Evolutionary conservation across 2,797 vertebrate genomes (phyloP).

Genomic region (Amblyopsis hoosieri): DNA sequence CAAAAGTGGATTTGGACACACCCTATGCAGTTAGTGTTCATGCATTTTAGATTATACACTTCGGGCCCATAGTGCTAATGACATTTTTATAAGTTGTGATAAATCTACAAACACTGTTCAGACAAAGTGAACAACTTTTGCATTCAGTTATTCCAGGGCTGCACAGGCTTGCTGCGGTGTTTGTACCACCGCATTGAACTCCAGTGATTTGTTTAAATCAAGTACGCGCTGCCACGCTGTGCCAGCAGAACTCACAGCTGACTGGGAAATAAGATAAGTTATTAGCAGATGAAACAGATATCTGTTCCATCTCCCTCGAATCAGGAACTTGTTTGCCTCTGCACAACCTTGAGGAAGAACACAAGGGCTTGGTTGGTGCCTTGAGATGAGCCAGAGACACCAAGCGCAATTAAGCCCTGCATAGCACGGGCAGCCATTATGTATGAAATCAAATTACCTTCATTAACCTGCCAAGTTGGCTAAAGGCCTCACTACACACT

Average conservation of each 20-base stretch:
- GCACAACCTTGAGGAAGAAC: constrained; percentile 68
- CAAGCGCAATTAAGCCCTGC: constrained; percentile 86
- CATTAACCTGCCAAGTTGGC: constrained; percentile 98
- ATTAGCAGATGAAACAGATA: constrained; percentile 62
- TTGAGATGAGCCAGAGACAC: constrained; percentile 61
- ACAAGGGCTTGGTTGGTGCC: constrained; percentile 51
- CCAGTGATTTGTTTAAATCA: constrained; percentile 64
- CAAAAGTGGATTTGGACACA: too few species aligned
- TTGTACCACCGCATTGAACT: constrained; percentile 73
- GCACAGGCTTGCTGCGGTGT: constrained; percentile 60
- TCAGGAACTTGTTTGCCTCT: constrained; percentile 68
- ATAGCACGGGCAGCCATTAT: constrained; percentile 84
- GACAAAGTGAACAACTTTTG: constrained; percentile 27
- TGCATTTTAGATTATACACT: too few species aligned
- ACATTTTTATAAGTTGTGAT: constrained; percentile 21
- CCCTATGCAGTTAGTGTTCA: too few species aligned
- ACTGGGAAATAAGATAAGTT: constrained; percentile 63
- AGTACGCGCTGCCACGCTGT: constrained; percentile 48
- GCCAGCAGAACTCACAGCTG: constrained; percentile 56
- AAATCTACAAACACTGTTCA: neutral
- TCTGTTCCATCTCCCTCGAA: constrained; percentile 58
- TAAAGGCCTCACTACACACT: constrained; percentile 94
- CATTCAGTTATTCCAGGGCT: constrained; percentile 54
- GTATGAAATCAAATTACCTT: constrained; percentile 95
- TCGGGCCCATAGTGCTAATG: too few species aligned